Conservation (phyloP, 2,797 vertebrate species). For the Falco biarmicus region DNA sequence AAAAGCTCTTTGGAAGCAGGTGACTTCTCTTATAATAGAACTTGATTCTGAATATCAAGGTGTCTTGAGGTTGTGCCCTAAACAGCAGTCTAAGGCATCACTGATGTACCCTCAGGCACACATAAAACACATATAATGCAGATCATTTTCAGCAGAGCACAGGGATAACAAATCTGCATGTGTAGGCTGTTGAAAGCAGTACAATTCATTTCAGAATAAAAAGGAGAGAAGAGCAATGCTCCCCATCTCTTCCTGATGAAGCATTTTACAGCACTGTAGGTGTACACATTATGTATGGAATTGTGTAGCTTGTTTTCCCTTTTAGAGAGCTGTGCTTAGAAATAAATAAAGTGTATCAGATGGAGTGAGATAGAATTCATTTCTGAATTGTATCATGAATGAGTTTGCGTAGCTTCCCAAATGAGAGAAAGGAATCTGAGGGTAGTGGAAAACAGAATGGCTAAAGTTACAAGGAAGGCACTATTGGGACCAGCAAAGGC, state of each 20-base stretch:
- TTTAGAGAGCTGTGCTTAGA: not conserved
- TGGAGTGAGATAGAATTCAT: not conserved
- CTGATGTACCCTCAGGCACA: not conserved
- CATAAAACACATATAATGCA: not conserved
- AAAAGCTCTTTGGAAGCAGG: not conserved
- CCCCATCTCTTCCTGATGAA: not conserved
- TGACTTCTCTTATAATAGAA: not conserved
- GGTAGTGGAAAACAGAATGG: not conserved
- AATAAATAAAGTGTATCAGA: not conserved
- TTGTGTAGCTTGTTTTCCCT: not conserved
- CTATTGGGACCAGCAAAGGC: not conserved
- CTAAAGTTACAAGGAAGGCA: not conserved
- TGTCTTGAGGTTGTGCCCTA: not conserved
- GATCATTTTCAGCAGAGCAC: not conserved
- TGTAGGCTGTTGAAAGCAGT: not conserved
- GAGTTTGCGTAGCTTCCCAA: not conserved
- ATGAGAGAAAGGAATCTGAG: not conserved
- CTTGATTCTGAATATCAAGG: not conserved
- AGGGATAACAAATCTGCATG: not conserved
- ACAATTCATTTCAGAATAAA: not conserved
- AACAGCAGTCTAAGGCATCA: not conserved
- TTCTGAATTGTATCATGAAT: not conserved
- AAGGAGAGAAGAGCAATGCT: not conserved
- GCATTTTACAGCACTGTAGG: conserved; percentile 8
- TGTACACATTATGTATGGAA: not conserved